These are phyloP conservation scores for Tineola bisselliella DNA, from an alignment of 2,888 invertebrate genomes.

Conservation along the genomic window DNA sequence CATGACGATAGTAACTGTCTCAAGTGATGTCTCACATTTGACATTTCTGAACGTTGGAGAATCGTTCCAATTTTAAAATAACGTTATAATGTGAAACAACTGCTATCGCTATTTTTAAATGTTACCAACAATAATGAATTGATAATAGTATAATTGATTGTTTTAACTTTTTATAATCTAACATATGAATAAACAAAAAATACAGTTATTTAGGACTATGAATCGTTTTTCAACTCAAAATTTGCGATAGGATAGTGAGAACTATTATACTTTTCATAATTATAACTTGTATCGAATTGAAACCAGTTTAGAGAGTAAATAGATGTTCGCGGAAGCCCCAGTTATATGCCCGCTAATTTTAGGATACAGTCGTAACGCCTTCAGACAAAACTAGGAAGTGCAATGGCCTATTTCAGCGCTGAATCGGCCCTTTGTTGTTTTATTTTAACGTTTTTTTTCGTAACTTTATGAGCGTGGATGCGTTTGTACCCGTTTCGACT, in stretches of 20 bases:
- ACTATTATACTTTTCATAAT: not conserved
- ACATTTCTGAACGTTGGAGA: not conserved
- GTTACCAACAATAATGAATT: not conserved
- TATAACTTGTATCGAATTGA: not conserved
- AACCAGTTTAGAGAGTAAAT: not conserved
- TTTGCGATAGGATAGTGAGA: too few relatives aligned
- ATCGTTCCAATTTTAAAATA: too few relatives aligned
- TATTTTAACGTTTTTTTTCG: not conserved
- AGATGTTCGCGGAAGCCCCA: not conserved
- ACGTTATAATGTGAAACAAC: not conserved
- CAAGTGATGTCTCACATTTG: not conserved
- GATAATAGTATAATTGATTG: not conserved
- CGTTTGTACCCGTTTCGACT: not conserved
- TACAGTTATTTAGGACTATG: too few relatives aligned
- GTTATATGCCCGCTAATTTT: not conserved
- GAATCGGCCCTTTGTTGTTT: not conserved
- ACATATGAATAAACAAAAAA: too few relatives aligned
- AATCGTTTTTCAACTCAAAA: too few relatives aligned
- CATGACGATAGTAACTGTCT: not conserved
- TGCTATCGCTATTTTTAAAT: not conserved
- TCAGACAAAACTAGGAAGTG: not conserved
- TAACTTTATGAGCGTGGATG: not conserved
- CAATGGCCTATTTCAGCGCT: not conserved
- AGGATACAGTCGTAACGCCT: not conserved
- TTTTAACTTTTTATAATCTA: too few relatives aligned